These are phyloP conservation scores for Hepsetus odoe DNA, from an alignment of 2,113 vertebrate genomes.

Conservation along the genomic window DNA sequence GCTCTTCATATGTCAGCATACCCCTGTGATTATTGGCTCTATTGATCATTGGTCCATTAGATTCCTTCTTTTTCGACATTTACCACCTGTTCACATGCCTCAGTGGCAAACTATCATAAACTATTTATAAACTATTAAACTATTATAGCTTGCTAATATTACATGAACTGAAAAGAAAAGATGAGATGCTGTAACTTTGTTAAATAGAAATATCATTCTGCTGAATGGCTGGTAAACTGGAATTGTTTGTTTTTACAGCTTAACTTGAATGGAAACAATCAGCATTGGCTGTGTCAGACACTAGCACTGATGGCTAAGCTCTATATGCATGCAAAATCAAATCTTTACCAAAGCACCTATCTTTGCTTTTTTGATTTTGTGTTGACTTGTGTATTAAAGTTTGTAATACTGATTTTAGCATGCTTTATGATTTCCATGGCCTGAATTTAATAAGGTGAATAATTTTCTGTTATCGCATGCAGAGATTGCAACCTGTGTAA, in stretches of 20 bases:
- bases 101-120: too few species aligned
- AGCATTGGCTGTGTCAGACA: conserved; percentile 27
- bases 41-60: conserved; percentile 50
- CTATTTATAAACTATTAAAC: too few species aligned
- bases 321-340: conserved; percentile 13
- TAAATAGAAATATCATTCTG: background rate
- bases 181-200: background rate
- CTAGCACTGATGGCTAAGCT: background rate
- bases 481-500: conserved; percentile 32
- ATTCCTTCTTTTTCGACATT: conserved; percentile 36
- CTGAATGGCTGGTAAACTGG: background rate
- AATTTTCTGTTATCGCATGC: conserved; percentile 17
- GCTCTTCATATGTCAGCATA: conserved; percentile 56
- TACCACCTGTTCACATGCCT: conserved; percentile 51
- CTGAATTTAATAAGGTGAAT: conserved; percentile 36
- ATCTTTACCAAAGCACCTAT: conserved; percentile 19
- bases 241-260: conserved; percentile 21
- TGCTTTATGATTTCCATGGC: background rate
- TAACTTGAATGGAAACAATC: conserved; percentile 13
- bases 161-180: background rate
- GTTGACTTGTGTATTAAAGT: conserved; percentile 10
- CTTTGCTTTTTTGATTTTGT: conserved; percentile 18
- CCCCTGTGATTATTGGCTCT: conserved; percentile 43
- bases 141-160: background rate
- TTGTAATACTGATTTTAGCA: conserved; percentile 23